A percentile compares a stretch with the other conserved stretches of the same genome.
Conservation (phyloP, 1,140 invertebrate genomes). For the Apis laboriosa region DNA sequence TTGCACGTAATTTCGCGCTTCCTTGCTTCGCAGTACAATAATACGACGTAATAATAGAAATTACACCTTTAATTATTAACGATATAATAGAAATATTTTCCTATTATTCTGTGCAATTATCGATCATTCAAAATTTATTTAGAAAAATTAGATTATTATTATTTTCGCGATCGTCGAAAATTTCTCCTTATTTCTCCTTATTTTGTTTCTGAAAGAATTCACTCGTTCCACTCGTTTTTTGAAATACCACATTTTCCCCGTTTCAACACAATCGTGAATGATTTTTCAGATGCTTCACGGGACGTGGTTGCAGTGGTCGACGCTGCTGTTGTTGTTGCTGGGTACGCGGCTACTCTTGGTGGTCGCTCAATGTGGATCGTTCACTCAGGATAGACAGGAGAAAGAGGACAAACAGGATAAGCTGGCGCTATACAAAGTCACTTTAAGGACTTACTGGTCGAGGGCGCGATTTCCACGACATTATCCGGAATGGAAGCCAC, state of each 20-base stretch:
- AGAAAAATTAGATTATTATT: no score
- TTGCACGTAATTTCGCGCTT: background rate
- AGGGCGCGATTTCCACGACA: conserved; percentile 93
- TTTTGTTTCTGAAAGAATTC: no score
- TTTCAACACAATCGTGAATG: background rate
- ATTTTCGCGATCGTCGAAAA: no score
- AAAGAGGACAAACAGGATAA: conserved; percentile 86
- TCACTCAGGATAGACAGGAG: conserved; percentile 78
- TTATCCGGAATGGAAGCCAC: conserved; percentile 94
- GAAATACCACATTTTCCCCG: no score
- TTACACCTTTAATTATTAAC: background rate
- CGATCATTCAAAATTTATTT: no score
- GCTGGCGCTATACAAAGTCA: conserved; percentile 91
- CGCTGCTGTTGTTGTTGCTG: conserved; percentile 65
- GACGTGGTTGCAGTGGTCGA: conserved; percentile 59
- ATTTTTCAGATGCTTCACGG: conserved; percentile 53
- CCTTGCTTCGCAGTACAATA: background rate
- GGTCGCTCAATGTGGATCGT: conserved; percentile 74
- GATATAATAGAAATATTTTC: no score
- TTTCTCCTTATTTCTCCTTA: background rate
- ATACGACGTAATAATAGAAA: no score
- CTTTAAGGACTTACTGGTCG: conserved; percentile 94
- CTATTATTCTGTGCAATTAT: no score
- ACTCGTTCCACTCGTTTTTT: no score
- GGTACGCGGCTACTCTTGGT: conserved; percentile 66